Conservation (phyloP, 2,113 vertebrate genomes). For the Leucopternis melanops region DNA sequence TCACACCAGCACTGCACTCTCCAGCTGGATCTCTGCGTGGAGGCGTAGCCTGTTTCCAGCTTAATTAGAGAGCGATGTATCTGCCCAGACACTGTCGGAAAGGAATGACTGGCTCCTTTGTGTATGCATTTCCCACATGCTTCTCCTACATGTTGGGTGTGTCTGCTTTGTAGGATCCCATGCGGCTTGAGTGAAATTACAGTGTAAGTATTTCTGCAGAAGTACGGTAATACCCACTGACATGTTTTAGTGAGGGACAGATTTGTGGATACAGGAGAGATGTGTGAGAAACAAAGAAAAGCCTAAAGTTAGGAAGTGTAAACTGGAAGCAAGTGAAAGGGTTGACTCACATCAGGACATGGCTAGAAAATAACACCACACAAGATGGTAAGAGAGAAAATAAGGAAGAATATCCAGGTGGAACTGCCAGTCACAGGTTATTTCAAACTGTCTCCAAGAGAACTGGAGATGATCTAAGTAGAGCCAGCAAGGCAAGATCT, state of each 20-base stretch:
- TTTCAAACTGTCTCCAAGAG: neutral
- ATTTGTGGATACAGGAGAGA: neutral
- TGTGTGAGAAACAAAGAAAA: neutral
- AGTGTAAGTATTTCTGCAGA: neutral
- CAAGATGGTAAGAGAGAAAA: neutral
- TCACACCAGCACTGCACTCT: neutral
- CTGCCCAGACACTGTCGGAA: neutral
- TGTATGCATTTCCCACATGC: conserved; percentile 34
- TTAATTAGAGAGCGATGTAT: conserved; percentile 5
- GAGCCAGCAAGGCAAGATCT: neutral
- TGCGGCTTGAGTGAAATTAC: neutral
- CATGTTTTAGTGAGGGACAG: neutral
- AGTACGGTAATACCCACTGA: neutral
- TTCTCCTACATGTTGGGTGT: conserved; percentile 45
- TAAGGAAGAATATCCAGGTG: neutral
- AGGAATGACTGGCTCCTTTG: conserved; percentile 34
- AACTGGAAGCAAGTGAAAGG: neutral
- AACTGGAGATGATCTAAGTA: neutral
- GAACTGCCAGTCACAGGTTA: neutral
- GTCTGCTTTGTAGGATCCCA: conserved; percentile 16
- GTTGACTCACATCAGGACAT: neutral
- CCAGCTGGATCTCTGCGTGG: neutral
- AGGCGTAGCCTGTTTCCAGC: neutral
- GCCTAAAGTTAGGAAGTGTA: neutral
- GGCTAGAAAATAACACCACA: neutral